Percentiles rank a stretch among this genome's conserved stretches.
Conservation (phyloP, 2,797 vertebrate species). For the Cossypha dichroa region DNA sequence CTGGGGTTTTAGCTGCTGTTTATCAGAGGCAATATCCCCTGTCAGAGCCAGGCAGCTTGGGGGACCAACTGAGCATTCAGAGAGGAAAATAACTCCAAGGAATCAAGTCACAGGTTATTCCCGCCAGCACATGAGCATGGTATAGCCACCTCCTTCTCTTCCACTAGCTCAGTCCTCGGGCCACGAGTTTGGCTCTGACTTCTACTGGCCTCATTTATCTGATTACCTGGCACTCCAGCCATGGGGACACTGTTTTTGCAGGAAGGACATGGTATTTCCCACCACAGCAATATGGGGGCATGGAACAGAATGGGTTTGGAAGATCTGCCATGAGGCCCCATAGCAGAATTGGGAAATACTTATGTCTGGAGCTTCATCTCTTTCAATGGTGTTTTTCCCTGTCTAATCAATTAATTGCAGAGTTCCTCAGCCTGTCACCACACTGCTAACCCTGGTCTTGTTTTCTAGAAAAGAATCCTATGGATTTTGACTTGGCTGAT, state of each 20-base stretch:
- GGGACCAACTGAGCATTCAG: neutral
- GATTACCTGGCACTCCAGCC: neutral
- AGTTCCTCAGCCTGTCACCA: neutral
- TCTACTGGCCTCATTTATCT: neutral
- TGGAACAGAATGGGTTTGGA: neutral
- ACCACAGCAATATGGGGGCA: rapidly evolving
- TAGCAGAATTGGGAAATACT: neutral
- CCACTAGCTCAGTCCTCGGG: neutral
- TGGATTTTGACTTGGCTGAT: constrained; percentile 82
- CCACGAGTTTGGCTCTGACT: neutral
- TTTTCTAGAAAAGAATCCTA: constrained; percentile 46
- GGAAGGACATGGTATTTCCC: neutral
- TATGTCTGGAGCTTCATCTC: neutral
- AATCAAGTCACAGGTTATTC: rapidly evolving
- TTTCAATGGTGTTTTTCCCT: neutral
- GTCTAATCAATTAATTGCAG: neutral
- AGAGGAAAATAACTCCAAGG: neutral
- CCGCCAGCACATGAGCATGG: rapidly evolving
- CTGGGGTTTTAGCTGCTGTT: rapidly evolving
- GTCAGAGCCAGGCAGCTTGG: neutral
- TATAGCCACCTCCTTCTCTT: neutral
- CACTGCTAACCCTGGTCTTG: neutral
- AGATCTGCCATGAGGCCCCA: rapidly evolving
- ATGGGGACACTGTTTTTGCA: neutral
- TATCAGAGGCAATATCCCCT: neutral